A percentile compares a stretch with the other conserved stretches of the same genome.
These are phyloP conservation scores for Theropithecus gelada DNA, from an alignment of 2,113 vertebrate species.

Conservation along the genomic window DNA sequence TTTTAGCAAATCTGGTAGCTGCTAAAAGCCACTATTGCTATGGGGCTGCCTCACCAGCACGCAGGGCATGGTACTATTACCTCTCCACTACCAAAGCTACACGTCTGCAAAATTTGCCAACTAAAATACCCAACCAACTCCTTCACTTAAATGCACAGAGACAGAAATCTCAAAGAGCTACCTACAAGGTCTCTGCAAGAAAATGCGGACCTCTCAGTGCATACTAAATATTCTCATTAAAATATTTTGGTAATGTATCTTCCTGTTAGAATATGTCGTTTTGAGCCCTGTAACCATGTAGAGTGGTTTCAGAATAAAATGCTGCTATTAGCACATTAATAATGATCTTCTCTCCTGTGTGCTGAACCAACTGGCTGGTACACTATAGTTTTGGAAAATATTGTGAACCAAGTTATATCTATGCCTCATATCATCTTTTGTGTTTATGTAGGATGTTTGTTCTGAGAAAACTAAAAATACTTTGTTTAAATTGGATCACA, in stretches of 20 bases:
- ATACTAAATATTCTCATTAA: not conserved
- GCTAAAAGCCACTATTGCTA: slow-evolving; percentile 53
- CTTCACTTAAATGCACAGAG: not conserved
- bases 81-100: not conserved
- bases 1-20: slow-evolving; percentile 57
- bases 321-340: not conserved
- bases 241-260: not conserved
- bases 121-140: not conserved
- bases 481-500: slow-evolving; percentile 33
- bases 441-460: slow-evolving; percentile 40
- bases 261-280: not conserved
- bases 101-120: not conserved
- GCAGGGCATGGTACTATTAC: not conserved
- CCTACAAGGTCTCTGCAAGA: not conserved
- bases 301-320: not conserved
- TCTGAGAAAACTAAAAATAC: slow-evolving; percentile 26
- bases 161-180: not conserved
- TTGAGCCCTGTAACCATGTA: not conserved
- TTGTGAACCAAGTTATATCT: not conserved
- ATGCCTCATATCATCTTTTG: not conserved
- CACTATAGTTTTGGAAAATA: not conserved
- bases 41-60: not conserved
- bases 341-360: not conserved
- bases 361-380: not conserved
- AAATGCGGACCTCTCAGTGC: not conserved